These are phyloP conservation scores for Eupithecia dodoneata DNA, from an alignment of 2,888 invertebrate species.

Conservation along the genomic window DNA sequence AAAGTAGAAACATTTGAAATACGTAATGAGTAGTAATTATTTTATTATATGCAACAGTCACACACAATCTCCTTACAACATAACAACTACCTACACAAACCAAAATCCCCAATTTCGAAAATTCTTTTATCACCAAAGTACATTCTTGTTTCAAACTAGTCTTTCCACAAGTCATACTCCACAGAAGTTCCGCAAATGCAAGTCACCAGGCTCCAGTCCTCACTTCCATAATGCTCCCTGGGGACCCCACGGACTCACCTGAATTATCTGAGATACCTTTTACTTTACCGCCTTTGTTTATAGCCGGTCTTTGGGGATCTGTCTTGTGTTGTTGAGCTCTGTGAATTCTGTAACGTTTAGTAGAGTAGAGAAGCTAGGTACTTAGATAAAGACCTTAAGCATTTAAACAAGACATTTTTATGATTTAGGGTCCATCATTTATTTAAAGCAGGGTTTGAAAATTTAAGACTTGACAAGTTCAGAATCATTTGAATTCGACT, in stretches of 20 bases:
- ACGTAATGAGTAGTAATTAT: not conserved
- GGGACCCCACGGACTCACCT: conserved; percentile 67
- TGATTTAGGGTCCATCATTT: not conserved
- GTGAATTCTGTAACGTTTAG: not conserved
- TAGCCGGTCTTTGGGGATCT: conserved; percentile 35
- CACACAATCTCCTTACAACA: not conserved
- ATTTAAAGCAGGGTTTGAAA: not conserved
- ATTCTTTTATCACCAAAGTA: not conserved
- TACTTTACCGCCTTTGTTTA: conserved; percentile 72
- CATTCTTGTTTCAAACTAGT: not conserved
- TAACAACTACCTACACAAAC: not conserved
- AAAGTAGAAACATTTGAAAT: too few relatives aligned
- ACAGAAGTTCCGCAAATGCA: conserved; percentile 31
- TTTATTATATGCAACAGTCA: not conserved
- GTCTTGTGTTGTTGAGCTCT: conserved; percentile 15
- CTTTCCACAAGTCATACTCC: conserved; percentile 8
- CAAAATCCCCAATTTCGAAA: not conserved
- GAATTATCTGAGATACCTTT: conserved; percentile 66
- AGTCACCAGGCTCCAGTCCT: conserved; percentile 50
- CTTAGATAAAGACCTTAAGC: not conserved
- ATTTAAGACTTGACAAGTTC: not conserved
- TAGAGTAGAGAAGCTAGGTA: not conserved
- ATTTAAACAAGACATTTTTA: too few relatives aligned
- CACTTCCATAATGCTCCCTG: conserved; percentile 26
- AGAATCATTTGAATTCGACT: not conserved